These are phyloP conservation scores for Valencia hispanica DNA, from an alignment of 2,797 vertebrate genomes.

Conservation along the genomic window DNA sequence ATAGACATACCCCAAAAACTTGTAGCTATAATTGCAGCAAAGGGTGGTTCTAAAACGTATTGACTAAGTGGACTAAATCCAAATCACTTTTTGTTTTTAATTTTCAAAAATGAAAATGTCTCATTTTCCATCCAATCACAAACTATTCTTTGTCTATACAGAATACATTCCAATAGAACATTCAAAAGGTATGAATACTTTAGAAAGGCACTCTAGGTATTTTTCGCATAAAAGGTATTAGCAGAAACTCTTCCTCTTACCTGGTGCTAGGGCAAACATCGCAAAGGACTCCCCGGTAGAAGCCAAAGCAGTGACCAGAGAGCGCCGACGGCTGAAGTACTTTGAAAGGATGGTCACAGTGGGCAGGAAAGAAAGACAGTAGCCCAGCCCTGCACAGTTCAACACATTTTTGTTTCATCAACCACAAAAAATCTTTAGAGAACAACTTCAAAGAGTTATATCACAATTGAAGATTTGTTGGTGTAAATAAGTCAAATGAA, in stretches of 20 bases:
- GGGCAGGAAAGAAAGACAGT: slow-evolving; percentile 93
- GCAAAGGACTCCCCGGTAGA: slow-evolving; percentile 95
- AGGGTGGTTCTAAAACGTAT: background rate
- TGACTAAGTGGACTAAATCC: background rate
- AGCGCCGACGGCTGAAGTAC: slow-evolving; percentile 90
- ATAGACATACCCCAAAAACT: no score
- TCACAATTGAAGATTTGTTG: background rate
- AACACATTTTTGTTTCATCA: background rate
- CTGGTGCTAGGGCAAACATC: slow-evolving; percentile 93
- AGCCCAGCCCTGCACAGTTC: slow-evolving; percentile 87
- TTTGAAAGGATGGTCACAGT: slow-evolving; percentile 94
- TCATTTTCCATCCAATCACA: background rate
- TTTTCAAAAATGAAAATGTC: background rate
- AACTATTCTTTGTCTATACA: background rate
- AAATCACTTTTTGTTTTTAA: background rate
- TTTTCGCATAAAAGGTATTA: background rate
- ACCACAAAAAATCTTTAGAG: background rate
- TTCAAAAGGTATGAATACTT: background rate
- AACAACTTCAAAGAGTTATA: slow-evolving; percentile 21
- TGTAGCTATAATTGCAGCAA: background rate
- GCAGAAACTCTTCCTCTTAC: slow-evolving; percentile 67
- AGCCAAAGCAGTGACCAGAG: slow-evolving; percentile 90
- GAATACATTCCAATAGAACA: background rate
- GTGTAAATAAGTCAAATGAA: slow-evolving; percentile 11
- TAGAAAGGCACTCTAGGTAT: background rate